Evolutionary conservation across 2,888 invertebrate genomes (phyloP).

Genomic region (Pollenia labialis): DNA sequence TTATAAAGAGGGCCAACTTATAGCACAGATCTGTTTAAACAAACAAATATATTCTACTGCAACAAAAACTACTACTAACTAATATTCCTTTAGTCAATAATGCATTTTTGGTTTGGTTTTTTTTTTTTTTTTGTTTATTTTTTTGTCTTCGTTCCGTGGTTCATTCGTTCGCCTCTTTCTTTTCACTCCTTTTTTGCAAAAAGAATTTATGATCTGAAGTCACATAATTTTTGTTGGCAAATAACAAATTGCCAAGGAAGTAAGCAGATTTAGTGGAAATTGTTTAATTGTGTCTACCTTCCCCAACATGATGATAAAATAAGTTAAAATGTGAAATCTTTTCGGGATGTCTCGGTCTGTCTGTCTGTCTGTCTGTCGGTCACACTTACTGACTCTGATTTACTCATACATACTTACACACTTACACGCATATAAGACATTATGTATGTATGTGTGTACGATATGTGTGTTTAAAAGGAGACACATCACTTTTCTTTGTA

Average conservation of each 20-base stretch:
- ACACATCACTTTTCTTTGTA: constrained; percentile 58
- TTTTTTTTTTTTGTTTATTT: neutral
- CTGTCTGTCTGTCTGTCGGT: constrained; percentile 2
- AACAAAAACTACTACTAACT: constrained; percentile 17
- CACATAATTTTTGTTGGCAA: constrained; percentile 83
- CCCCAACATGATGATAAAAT: constrained; percentile 69
- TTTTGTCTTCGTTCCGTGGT: neutral
- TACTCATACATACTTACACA: constrained; percentile 21
- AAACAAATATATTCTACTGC: constrained; percentile 23
- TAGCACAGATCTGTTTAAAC: constrained; percentile 39
- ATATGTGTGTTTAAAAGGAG: constrained; percentile 57
- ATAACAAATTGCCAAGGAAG: constrained; percentile 83
- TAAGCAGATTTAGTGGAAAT: constrained; percentile 83
- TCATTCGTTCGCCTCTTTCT: constrained; percentile 44
- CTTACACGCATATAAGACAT: neutral
- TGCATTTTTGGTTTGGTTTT: constrained; percentile 54
- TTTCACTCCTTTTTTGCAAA: constrained; percentile 74
- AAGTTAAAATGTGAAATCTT: constrained; percentile 67
- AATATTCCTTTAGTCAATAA: constrained; percentile 54
- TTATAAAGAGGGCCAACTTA: neutral
- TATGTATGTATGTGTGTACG: neutral
- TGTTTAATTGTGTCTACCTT: constrained; percentile 82
- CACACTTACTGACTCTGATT: neutral
- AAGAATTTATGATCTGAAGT: constrained; percentile 82
- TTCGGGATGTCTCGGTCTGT: constrained; percentile 33